Base-by-base conservation (phyloP, 92 coral and sea anemone species). In the Bergia puertoricense region DNA sequence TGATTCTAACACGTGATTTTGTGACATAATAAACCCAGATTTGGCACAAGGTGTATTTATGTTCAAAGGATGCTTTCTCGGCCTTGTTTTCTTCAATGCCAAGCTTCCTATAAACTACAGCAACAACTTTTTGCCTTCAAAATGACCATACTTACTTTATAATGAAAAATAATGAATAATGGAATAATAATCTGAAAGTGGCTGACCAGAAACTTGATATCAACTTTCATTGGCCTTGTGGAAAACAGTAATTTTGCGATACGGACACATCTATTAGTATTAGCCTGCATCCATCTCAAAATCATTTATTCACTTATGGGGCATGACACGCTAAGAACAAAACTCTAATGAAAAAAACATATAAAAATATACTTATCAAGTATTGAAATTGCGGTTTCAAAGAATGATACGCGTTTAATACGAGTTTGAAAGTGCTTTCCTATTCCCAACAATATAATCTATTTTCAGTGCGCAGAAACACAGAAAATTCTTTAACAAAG, bases 1-100 rank as follows among this genome's bases (percentile, higher is more conserved):
- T 65, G 71, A 65, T 65, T 65, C 71, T 65, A 65, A 65, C 71
- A 65, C 7, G 71, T 65, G 71, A 65, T 65, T 65, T 65, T 65
- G 71, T 65, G 6, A 6, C 71, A 65, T 65, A 65, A 65, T 65
- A 65, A 65, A 65, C 71, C 71, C 71, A 65, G 71, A 65, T 7
- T 2, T 7, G 4, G 30, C 71, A 7, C 71, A 65, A 16, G 71
- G 71, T 65, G 50, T 46, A 46, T 46, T 46, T 5, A 5, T 46
- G 50, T 46, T 46, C 50, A 46, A 46, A 46, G 50, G 71, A 65
- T 65, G 6, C 71, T 65, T 65, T 65, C 71, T 65, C 71, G 23
- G 71, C 71, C 71, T 16, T 65, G 71, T 65, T 65, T 65, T 65
- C 71, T 65, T 65, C 71, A 0, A 65, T 65, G 71, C 71, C 71